These are phyloP conservation scores for Laterallus jamaicensis DNA, from an alignment of 2,113 vertebrate genomes.

Conservation along the genomic window DNA sequence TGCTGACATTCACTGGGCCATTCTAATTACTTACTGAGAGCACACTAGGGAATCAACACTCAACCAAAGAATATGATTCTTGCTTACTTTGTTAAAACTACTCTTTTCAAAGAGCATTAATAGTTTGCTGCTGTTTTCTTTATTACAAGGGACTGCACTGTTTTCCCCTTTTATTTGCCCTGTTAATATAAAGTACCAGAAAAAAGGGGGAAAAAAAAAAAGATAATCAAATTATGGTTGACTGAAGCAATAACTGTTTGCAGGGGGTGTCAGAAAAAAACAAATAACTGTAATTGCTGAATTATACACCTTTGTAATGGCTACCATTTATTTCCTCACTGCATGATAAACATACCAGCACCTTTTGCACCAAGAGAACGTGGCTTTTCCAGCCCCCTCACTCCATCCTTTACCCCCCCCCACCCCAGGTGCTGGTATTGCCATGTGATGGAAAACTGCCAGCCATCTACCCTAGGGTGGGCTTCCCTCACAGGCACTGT, in stretches of 20 bases:
- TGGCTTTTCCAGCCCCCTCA: not conserved
- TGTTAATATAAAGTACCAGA: constrained; percentile 40
- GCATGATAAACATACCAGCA: constrained; percentile 15
- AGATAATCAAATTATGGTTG: constrained; percentile 64
- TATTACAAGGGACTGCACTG: constrained; percentile 66
- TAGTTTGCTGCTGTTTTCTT: constrained; percentile 73
- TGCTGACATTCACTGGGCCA: constrained; percentile 88
- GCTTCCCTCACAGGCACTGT: not conserved
- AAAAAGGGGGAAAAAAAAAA: not conserved
- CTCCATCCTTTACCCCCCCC: too few relatives aligned
- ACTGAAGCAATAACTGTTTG: constrained; percentile 62
- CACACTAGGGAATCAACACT: constrained; percentile 84
- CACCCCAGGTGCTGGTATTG: not conserved
- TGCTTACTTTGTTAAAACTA: constrained; percentile 83
- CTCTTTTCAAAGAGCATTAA: constrained; percentile 78
- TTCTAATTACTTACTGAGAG: constrained; percentile 89
- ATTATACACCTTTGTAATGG: constrained; percentile 62
- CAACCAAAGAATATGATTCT: constrained; percentile 80
- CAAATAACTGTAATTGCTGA: constrained; percentile 58
- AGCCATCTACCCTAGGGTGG: not conserved
- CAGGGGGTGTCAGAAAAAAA: constrained; percentile 55
- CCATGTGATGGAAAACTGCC: not conserved
- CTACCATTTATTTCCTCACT: constrained; percentile 46
- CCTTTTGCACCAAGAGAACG: not conserved
- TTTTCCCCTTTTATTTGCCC: constrained; percentile 55